Percentiles rank a stretch among this genome's conserved stretches.
Conservation (phyloP, 1,140 invertebrate species). For the Polyergus mexicanus region DNA sequence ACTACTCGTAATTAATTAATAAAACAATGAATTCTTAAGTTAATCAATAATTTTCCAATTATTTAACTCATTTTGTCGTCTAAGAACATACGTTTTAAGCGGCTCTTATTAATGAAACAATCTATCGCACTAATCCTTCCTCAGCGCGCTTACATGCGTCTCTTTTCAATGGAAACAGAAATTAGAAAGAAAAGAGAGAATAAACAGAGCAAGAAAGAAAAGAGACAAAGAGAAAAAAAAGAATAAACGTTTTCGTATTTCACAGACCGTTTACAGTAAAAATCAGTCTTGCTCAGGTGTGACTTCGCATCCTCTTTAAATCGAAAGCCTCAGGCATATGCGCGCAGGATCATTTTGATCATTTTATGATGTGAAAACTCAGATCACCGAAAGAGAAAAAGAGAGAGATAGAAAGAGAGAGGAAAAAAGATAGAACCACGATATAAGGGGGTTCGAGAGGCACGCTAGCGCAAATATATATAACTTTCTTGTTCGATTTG, state of each 20-base stretch:
- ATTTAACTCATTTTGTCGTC: slow-evolving; percentile 28
- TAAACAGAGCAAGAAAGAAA: slow-evolving; percentile 15
- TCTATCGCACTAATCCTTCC: neutral
- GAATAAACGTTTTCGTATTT: slow-evolving; percentile 39
- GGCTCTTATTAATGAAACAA: slow-evolving; percentile 12
- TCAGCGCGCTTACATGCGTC: neutral
- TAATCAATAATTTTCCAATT: slow-evolving; percentile 17
- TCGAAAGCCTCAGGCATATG: slow-evolving; percentile 81
- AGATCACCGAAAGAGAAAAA: slow-evolving; percentile 56
- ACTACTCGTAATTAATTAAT: slow-evolving; percentile 47
- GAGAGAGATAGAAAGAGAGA: slow-evolving; percentile 35
- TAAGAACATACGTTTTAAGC: slow-evolving; percentile 2
- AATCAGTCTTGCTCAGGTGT: slow-evolving; percentile 81
- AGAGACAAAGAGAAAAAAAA: slow-evolving; percentile 1
- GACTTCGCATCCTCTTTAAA: slow-evolving; percentile 77
- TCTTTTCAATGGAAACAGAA: slow-evolving; percentile 6
- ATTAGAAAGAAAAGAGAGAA: slow-evolving; percentile 2
- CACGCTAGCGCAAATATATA: slow-evolving; percentile 68
- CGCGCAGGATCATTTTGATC: slow-evolving; percentile 73
- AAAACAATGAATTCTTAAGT: neutral
- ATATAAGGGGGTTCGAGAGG: slow-evolving; percentile 71
- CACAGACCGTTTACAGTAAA: slow-evolving; percentile 53
- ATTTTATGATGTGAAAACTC: slow-evolving; percentile 55
- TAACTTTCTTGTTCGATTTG: slow-evolving; percentile 35
- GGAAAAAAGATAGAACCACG: slow-evolving; percentile 50